phyloP scores from a whole-genome alignment of 2,888 invertebrate genomes.

The Caenorhabditis sp. region DNA sequence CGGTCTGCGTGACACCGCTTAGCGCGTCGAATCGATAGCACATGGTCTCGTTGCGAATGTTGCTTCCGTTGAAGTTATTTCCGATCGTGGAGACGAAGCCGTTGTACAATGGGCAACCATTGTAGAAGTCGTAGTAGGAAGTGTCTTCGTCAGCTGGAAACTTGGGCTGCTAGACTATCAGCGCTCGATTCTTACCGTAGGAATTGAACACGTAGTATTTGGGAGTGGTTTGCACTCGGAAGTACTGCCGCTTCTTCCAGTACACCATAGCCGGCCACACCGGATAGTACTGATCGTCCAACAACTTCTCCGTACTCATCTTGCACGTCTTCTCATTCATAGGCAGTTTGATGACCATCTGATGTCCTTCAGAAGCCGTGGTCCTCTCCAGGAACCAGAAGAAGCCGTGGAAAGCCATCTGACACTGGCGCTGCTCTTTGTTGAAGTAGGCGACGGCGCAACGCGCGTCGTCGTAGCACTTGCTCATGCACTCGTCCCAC shows the following conservation, averaged over 20 bases:
- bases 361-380: constrained; percentile 4
- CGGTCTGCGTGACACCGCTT: not conserved
- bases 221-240: not conserved
- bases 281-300: constrained; percentile 34
- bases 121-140: not conserved
- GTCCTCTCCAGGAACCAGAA: constrained; percentile 2
- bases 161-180: not conserved
- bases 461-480: not conserved
- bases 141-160: not conserved
- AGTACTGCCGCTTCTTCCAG: not conserved
- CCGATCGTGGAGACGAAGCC: not conserved
- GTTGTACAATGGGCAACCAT: not conserved
- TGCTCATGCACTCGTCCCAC: constrained; percentile 8
- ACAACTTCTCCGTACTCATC: constrained; percentile 27
- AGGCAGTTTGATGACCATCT: constrained; percentile 15
- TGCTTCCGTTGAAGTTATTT: not conserved
- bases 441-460: constrained; percentile 7
- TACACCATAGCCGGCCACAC: not conserved
- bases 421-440: not conserved
- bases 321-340: constrained; percentile 20
- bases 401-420: not conserved
- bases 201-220: not conserved
- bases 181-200: not conserved
- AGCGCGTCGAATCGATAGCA: not conserved
- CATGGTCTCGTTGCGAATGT: not conserved